Base-by-base conservation (phyloP, 2,113 vertebrate species). In the Tragulus kanchil region DNA sequence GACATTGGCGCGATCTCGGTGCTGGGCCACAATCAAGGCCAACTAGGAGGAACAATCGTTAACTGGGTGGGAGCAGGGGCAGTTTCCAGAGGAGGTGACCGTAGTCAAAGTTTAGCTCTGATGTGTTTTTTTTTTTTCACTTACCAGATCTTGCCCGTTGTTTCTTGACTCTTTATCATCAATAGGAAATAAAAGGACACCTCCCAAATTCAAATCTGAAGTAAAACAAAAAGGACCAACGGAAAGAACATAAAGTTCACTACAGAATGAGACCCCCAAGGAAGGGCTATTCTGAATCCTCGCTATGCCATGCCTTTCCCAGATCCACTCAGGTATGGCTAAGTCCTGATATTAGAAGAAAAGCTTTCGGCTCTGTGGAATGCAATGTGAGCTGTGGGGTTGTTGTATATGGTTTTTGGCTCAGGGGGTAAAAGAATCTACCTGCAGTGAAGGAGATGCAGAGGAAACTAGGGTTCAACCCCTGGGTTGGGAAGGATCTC, bases 11-110 rank as follows among this genome's bases (percentile, higher is more conserved):
- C 95, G 97, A 97, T 99, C 99, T 79, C 99, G 98, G 84, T 99
- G 99, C 98, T 99, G 99, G 48, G 99, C 99, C 97, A 99, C 99
- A 62, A 99, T 98, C 96, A 99, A 98, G 50, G 99, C 99, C 98
- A 99, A 62, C 99, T 99, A 98, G 31, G 54, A 98, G 94, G 96
- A 97, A 97, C 78, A 59, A 1, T n/a, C 56, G 42, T 58, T 48
- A n/a, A 48, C 62, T 36, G n/a, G 31, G 0, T 48, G 19, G 73
- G 4, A 69, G 17, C 31, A 59, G 23, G 3, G 42, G 23, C 69
- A 16, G 25, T 42, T 69, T 69, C 25, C 42, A 10, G 81, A 56
- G 62, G 62, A 79, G 48, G 3, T 62, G 62, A 90, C 1, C 31
- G 1, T 8, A 65, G 78, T 42, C 71, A 31, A 54, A 91, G 28